Evolutionary conservation across 2,888 invertebrate species (phyloP).

Genomic region (Maniola hyperantus): DNA sequence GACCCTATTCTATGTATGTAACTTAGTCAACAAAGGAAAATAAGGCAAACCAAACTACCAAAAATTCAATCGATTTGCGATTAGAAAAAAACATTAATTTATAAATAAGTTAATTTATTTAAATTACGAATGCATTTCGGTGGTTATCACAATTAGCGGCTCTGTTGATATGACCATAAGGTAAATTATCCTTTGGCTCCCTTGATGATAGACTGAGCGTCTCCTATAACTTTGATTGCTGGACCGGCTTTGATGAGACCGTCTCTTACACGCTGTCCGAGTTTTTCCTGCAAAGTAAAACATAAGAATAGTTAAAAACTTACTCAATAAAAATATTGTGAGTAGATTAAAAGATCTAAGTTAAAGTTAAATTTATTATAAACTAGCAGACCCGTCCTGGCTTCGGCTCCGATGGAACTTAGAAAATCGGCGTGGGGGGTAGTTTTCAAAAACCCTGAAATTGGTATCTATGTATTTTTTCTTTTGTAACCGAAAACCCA

Average conservation of each 20-base stretch:
- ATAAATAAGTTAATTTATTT: constrained; percentile 7
- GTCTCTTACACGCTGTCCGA: constrained; percentile 58
- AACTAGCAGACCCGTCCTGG: too few species aligned
- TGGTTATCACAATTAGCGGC: background rate
- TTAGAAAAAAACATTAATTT: background rate
- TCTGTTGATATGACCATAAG: background rate
- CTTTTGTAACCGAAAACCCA: too few species aligned
- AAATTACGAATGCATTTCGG: constrained; percentile 11
- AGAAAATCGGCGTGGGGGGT: too few species aligned
- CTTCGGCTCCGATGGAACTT: too few species aligned
- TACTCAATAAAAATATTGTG: background rate
- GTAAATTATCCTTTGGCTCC: constrained; percentile 15
- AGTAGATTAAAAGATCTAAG: too few species aligned
- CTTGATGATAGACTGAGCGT: constrained; percentile 49
- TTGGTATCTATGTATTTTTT: too few species aligned
- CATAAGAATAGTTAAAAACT: constrained; percentile 11
- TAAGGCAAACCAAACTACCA: too few species aligned
- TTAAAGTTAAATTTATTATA: too few species aligned
- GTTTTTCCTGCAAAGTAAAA: constrained; percentile 53
- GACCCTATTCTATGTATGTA: too few species aligned
- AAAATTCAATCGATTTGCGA: background rate
- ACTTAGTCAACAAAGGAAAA: too few species aligned
- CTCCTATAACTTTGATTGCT: constrained; percentile 55
- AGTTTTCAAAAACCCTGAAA: too few species aligned
- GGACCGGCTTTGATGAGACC: constrained; percentile 61